Conservation (phyloP, 2,797 vertebrate species). For the Pangasius larnaudii region DNA sequence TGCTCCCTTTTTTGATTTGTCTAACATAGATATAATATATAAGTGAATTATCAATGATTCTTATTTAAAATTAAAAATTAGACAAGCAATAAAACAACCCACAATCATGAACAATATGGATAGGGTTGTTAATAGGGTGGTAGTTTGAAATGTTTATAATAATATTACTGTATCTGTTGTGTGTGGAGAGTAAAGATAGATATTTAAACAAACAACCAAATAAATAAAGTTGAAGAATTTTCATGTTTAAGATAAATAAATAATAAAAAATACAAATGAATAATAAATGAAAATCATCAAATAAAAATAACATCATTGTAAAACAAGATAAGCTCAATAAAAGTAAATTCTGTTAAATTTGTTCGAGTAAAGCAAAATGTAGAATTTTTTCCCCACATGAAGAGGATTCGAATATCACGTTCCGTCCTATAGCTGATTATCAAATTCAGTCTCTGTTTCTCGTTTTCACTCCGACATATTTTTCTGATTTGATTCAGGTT, state of each 20-base stretch:
- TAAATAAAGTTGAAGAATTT: neutral
- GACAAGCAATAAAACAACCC: neutral
- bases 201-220: neutral
- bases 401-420: neutral
- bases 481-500: conserved; percentile 81
- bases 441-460: conserved; percentile 67
- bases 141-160: neutral
- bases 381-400: neutral
- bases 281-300: neutral
- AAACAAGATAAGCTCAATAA: neutral
- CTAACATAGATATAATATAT: neutral
- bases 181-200: neutral
- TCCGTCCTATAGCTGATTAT: neutral
- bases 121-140: neutral
- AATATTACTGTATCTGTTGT: neutral
- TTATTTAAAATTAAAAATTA: neutral
- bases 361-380: neutral
- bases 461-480: conserved; percentile 62
- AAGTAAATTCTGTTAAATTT: neutral
- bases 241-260: no score
- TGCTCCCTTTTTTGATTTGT: neutral
- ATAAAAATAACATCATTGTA: neutral
- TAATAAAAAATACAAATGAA: neutral
- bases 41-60: neutral
- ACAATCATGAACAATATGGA: no score